Conservation (phyloP, 35 echinoderm and acorn worm species). For the Diadema setosum region DNA sequence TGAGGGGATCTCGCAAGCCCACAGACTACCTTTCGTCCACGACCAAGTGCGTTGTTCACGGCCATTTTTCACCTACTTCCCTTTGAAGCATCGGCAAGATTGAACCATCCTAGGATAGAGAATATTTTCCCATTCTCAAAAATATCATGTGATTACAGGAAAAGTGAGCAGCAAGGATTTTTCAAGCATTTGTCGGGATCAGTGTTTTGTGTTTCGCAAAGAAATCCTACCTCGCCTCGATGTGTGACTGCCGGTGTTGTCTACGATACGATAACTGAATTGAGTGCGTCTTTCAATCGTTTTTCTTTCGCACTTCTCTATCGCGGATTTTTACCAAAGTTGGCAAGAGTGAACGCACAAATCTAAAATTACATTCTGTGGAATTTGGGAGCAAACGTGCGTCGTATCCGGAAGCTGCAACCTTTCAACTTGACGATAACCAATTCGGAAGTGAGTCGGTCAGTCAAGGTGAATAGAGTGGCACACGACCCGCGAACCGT, state of each 20-base stretch:
- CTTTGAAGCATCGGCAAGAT: background rate
- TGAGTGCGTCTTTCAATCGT: background rate
- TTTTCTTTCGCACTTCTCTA: background rate
- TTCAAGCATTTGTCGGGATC: background rate
- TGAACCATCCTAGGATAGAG: background rate
- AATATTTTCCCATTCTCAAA: background rate
- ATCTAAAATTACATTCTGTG: background rate
- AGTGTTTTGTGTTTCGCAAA: too few relatives aligned
- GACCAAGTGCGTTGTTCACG: conserved; percentile 12
- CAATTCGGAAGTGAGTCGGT: background rate
- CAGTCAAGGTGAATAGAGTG: background rate
- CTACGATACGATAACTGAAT: background rate
- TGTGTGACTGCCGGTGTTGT: too few relatives aligned
- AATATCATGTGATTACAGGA: background rate
- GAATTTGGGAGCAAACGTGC: background rate
- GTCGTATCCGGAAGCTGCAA: background rate
- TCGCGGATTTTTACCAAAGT: background rate
- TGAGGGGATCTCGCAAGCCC: background rate
- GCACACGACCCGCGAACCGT: background rate
- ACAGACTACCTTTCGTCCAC: background rate
- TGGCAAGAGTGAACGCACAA: background rate
- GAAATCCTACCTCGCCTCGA: too few relatives aligned
- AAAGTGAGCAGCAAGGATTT: background rate
- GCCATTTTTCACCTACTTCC: background rate
- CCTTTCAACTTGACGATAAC: background rate